Base-by-base conservation (phyloP, 2,888 invertebrate genomes). In the Drosophila suboccidentalis region DNA sequence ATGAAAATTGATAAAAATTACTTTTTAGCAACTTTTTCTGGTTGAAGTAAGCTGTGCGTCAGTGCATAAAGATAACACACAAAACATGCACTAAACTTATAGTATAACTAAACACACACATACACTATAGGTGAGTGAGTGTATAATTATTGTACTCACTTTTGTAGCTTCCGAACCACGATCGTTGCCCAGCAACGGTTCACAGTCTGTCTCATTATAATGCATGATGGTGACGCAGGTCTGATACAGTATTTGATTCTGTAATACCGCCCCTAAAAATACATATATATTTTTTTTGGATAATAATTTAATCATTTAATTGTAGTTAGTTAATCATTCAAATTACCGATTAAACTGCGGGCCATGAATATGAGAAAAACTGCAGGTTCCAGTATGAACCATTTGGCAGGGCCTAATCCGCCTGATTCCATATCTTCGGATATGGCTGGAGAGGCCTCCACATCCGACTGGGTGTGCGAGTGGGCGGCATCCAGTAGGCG, bases 181-280 rank as follows among this genome's bases (percentile, higher is more conserved):
- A 75, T 90, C 77, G 15, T 91, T 87, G 60, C 92, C 92, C 57
- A 92, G 54, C 61, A 90, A 62, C 29, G 90, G 89, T 89, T 87
- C 78, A 62, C 97, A 97, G 54, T 95, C 94, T 0, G 94, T 93
- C 60, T 93, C 92, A 71, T 95, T 94, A 76, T 94, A 94, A 32
- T 94, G 92, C 75, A 95, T 92, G 1, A 94, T 93, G 49, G 94
- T 93, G 47, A 94, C 94, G 91, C 97, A 97, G 2, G 95, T 95
- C 78, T 95, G 94, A 87, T 95, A 96, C 9, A 96, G 91, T 55
- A 96, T 92, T 73, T 96, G 94, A 92, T 96, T 96, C 78, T 94
- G 95, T 65, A 94, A 92, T 36, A 96, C 91, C 68, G 92, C 90
- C 78, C 86, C 92, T 93, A 71, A 71, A 70, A 59, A 54, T 61